Base-by-base conservation (phyloP, 2,797 vertebrate genomes). In the Bufotes viridis region DNA sequence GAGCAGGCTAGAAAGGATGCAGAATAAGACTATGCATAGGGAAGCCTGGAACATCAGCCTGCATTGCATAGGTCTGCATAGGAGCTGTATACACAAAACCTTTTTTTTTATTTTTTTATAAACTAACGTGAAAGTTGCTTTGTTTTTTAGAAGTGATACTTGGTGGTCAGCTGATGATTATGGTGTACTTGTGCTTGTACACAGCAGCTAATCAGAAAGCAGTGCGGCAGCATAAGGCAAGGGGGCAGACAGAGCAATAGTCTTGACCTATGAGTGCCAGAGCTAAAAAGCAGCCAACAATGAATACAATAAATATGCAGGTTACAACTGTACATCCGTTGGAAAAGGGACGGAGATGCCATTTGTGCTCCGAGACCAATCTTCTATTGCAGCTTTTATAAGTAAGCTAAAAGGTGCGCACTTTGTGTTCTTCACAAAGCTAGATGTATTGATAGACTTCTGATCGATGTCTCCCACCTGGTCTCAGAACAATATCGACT, bases 361-460 rank as follows among this genome's bases (percentile, higher is more conserved):
- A 24, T 51, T 24, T 53, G 13, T 53, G 17, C 14, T 65, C 60
- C 11, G 20, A 14, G 76, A 75, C 29, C 69, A 74, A 29, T 22
- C 42, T 26, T 49, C 69, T 13, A 49, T 42, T 49, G 60, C 26
- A 11, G n/a, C 29, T 24, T 76, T 61, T 26, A 24, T n/a, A 75
- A 84, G 72, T 84, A n/a, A 84, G n/a, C 55, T 51, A 60, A 51
- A 76, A 26, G 72, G 72, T 18, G 12, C 29, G 11, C 53, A 13
- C 67, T 84, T 70, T 29, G 24, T 26, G 70, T 76, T 60, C 57
- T 75, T 34, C 24, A 65, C 57, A 85, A 51, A 49, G 69, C 72
- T 13, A 85, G 83, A 85, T 70, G n/a, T 85, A 85, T 85, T 65
- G 83, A 85, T 63, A 65, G n/a, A 63, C 34, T 14, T 53, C 22